Evolutionary conservation across 2,113 vertebrate species (phyloP).

Genomic region (Peucedramus taeniatus): DNA sequence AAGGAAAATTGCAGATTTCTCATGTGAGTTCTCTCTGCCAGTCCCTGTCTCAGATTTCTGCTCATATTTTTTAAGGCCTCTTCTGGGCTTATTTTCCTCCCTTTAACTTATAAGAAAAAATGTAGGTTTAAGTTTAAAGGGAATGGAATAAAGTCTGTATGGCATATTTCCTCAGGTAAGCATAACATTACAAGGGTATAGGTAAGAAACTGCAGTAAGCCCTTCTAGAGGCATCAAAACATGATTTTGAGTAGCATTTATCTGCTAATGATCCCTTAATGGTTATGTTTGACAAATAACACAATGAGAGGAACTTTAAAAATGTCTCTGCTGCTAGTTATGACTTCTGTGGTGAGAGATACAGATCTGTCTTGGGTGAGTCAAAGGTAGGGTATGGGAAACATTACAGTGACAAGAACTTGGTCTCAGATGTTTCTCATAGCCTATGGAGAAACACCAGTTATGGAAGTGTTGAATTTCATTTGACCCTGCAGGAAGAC

Average conservation of each 20-base stretch:
- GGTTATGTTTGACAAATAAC: neutral
- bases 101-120: neutral
- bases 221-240: neutral
- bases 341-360: conserved; percentile 1
- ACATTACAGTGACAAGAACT: neutral
- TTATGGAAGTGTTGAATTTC: conserved; percentile 51
- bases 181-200: neutral
- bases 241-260: neutral
- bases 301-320: neutral
- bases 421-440: neutral
- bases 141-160: neutral
- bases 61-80: neutral
- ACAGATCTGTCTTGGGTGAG: neutral
- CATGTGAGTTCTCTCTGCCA: neutral
- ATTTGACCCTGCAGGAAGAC: neutral
- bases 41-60: neutral
- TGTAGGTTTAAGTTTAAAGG: neutral
- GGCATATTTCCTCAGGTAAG: neutral
- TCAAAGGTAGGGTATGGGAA: conserved; percentile 32
- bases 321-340: neutral
- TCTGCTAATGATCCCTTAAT: conserved; percentile 7
- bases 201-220: neutral
- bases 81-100: neutral
- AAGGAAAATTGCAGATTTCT: neutral
- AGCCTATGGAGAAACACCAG: conserved; percentile 25